Conservation (phyloP, 2,888 invertebrate genomes). For the Frankliniella fusca region DNA sequence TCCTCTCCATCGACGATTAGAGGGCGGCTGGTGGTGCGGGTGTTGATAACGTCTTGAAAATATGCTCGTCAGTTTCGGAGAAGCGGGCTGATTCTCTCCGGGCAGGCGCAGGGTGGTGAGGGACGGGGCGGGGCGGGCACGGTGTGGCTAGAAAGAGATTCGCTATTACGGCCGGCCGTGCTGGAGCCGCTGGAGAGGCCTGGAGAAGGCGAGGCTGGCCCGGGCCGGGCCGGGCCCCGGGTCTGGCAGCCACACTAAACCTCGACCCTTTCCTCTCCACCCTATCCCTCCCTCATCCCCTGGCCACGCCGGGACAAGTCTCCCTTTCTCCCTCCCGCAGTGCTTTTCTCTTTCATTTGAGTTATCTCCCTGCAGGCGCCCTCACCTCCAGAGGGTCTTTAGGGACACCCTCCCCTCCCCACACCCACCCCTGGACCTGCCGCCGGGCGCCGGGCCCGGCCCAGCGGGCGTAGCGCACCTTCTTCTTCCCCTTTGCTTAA, state of each 20-base stretch:
- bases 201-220: background rate
- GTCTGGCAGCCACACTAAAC: background rate
- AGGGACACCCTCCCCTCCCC: background rate
- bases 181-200: background rate
- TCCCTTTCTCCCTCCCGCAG: background rate
- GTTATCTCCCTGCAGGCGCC: constrained; percentile 20
- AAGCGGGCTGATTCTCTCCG: background rate
- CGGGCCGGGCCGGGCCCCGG: no score
- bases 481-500: background rate
- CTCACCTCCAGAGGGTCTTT: constrained; percentile 19
- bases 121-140: background rate
- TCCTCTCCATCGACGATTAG: background rate
- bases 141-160: background rate
- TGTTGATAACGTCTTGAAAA: constrained; percentile 20
- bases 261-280: background rate
- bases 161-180: background rate
- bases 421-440: background rate
- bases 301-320: background rate
- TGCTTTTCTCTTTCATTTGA: constrained; percentile 19
- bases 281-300: background rate
- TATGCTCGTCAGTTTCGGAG: background rate
- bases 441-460: background rate
- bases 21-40: background rate
- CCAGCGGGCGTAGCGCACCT: background rate
- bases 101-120: no score